Evolutionary conservation across 2,888 invertebrate genomes (phyloP).

Genomic region (Sarcophaga variegata): DNA sequence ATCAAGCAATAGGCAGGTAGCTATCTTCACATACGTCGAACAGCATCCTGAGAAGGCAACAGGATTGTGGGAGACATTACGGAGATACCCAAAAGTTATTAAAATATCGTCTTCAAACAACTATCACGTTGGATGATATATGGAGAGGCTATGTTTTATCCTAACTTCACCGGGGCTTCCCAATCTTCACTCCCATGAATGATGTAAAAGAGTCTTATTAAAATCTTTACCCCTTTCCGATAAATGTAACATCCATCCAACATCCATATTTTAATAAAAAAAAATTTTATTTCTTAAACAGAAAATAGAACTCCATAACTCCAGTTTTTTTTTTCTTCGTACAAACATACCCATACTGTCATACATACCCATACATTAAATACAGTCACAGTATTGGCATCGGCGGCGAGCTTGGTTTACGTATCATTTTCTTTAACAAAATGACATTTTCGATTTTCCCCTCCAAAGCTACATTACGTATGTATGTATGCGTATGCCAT

Average conservation of each 20-base stretch:
- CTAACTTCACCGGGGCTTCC: too few relatives aligned
- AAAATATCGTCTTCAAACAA: too few relatives aligned
- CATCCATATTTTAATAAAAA: too few relatives aligned
- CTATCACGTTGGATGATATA: too few relatives aligned
- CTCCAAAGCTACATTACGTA: conserved; percentile 14
- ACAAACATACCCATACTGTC: neutral
- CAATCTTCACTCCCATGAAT: too few relatives aligned
- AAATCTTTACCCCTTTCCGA: too few relatives aligned
- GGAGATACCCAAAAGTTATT: too few relatives aligned
- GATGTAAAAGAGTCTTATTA: too few relatives aligned
- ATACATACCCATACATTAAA: neutral
- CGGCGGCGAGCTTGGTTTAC: conserved; percentile 22
- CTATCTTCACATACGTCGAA: neutral
- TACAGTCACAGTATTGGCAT: neutral
- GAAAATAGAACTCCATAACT: neutral
- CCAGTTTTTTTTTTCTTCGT: neutral
- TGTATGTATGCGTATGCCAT: too few relatives aligned
- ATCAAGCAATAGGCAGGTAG: neutral
- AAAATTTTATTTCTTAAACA: neutral
- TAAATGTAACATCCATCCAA: too few relatives aligned
- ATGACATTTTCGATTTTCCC: conserved; percentile 63
- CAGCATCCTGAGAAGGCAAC: neutral
- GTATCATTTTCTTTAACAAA: conserved; percentile 62
- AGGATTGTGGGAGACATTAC: too few relatives aligned
- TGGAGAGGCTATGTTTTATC: too few relatives aligned